These are phyloP conservation scores for Neolamprologus sp. DNA, from an alignment of 2,113 vertebrate genomes.

Conservation along the genomic window DNA sequence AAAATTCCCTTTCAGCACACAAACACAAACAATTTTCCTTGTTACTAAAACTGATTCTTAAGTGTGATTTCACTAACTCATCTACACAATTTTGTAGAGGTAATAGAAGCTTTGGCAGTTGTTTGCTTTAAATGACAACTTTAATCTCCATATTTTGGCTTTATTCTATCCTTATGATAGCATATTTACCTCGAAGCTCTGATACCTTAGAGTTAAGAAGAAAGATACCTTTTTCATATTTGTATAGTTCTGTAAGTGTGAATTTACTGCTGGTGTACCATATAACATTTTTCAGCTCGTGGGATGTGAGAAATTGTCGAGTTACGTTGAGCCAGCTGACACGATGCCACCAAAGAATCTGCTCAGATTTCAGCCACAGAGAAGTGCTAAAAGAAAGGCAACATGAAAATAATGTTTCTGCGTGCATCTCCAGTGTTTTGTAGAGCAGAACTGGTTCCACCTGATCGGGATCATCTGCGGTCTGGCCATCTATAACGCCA, in stretches of 20 bases:
- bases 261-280: neutral
- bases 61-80: neutral
- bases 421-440: slow-evolving; percentile 81
- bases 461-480: slow-evolving; percentile 93
- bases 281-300: neutral
- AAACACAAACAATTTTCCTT: neutral
- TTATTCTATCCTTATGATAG: neutral
- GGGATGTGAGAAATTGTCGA: neutral
- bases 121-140: neutral
- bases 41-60: neutral
- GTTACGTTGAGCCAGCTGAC: neutral
- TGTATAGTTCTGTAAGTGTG: neutral
- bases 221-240: neutral
- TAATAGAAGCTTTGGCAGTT: neutral
- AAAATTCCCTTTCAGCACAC: neutral
- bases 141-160: neutral
- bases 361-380: neutral
- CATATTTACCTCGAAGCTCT: neutral
- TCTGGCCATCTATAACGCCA: slow-evolving; percentile 95
- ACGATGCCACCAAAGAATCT: neutral
- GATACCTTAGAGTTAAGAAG: neutral
- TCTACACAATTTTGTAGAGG: neutral
- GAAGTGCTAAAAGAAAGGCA: neutral
- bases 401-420: neutral
- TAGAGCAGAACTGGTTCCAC: slow-evolving; percentile 97